Percentiles rank a stretch among this genome's conserved stretches.
Conservation (phyloP, 2,113 vertebrate species). For the Pycnonotus jocosus region DNA sequence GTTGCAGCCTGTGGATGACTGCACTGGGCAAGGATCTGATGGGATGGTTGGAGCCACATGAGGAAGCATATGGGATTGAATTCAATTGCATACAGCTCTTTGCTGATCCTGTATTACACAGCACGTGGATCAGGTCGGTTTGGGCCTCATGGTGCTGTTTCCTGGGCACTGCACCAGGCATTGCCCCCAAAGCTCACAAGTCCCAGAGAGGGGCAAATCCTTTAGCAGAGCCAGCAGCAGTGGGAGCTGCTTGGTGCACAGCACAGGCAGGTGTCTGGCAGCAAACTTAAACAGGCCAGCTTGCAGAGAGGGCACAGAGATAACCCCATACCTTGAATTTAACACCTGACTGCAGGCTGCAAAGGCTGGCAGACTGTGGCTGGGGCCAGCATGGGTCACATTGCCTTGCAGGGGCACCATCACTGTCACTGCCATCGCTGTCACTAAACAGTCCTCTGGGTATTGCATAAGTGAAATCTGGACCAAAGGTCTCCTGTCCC, state of each 20-base stretch:
- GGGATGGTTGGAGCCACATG: neutral
- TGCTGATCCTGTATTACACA: neutral
- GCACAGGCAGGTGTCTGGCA: neutral
- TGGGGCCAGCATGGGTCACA: neutral
- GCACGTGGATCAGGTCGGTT: neutral
- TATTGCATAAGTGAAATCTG: neutral
- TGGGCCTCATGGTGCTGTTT: rapidly evolving
- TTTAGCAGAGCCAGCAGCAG: neutral
- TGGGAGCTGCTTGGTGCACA: rapidly evolving
- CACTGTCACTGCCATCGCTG: neutral
- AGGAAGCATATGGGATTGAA: rapidly evolving
- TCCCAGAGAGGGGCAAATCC: neutral
- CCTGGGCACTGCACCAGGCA: neutral
- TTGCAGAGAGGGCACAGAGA: neutral
- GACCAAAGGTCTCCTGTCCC: neutral
- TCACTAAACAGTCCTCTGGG: neutral
- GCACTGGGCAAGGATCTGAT: neutral
- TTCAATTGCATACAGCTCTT: neutral
- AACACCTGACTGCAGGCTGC: neutral
- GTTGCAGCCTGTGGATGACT: neutral
- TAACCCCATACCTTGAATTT: neutral
- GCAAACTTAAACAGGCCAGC: neutral
- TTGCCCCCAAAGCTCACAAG: rapidly evolving
- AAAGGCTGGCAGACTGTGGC: neutral
- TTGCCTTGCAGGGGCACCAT: neutral